Percentiles rank a stretch among this genome's conserved stretches.
Conservation (phyloP, 2,888 invertebrate genomes). For the Noctua comes region DNA sequence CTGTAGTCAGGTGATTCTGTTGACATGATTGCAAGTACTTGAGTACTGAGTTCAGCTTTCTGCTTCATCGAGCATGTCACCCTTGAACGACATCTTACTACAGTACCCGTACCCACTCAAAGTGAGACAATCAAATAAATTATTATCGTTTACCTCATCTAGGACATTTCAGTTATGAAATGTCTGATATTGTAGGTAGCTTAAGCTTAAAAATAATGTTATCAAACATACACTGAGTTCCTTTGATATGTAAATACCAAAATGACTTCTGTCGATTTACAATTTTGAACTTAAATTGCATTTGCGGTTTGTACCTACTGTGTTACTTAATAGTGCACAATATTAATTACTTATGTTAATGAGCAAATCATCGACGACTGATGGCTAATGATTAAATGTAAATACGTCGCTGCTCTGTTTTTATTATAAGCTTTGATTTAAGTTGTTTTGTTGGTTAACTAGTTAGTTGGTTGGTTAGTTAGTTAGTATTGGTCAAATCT, state of each 20-base stretch:
- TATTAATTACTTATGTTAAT: constrained; percentile 24
- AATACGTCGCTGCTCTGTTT: constrained; percentile 7
- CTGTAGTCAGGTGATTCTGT: constrained; percentile 49
- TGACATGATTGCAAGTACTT: constrained; percentile 42
- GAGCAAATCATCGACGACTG: background rate
- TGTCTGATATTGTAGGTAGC: constrained; percentile 13
- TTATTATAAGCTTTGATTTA: background rate
- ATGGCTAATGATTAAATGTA: constrained; percentile 22
- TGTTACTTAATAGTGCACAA: background rate
- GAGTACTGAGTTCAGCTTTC: constrained; percentile 62
- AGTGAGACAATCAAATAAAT: constrained; percentile 49
- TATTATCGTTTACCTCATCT: constrained; percentile 38
- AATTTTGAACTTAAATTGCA: background rate
- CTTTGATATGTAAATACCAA: constrained; percentile 26
- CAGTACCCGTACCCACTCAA: constrained; percentile 27
- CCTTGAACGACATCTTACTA: constrained; percentile 70
- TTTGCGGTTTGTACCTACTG: background rate
- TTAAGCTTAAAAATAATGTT: constrained; percentile 3
- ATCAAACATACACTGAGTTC: constrained; percentile 5
- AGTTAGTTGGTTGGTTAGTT: background rate
- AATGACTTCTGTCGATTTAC: constrained; percentile 16
- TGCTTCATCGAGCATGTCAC: constrained; percentile 70
- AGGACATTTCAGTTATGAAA: constrained; percentile 33
- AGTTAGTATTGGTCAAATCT: background rate
- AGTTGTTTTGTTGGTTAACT: background rate